Base-by-base conservation (phyloP, 2,113 vertebrate species). In the Arothron firmamentum region DNA sequence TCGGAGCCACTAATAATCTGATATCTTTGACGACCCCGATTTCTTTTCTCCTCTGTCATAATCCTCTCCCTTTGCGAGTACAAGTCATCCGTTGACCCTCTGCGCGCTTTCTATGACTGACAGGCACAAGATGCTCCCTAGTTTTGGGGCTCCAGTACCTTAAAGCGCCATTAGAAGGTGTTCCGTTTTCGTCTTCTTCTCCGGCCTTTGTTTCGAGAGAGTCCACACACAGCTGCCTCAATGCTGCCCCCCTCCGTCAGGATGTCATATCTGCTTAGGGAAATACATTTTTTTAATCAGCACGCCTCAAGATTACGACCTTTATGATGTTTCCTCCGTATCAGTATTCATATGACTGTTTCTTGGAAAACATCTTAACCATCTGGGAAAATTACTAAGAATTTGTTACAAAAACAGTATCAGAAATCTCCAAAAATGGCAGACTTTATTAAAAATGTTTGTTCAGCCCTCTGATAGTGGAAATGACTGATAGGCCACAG, bases 121-220 rank as follows among this genome's bases (percentile, higher is more conserved):
- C 59, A 53, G 25, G 34, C 34, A 61, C 14, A 20, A 61, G 54
- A 65, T 11, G 47, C 49, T 62, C 13, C 28, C 28, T 23, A 16
- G 8, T 65, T 65, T 81, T 71, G 49, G 75, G 63, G 60, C 45
- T 77, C 60, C 43, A 1, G n/a, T 60, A 23, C 43, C 43, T 41
- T 52, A 25, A 17, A 83, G 74, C 82, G 84, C 80, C 82, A 82
- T 83, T 86, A 28, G 59, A 72, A 62, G 69, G 14, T 59, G 76
- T 28, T 65, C 42, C 51, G 9, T 34, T 42, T n/a, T 0, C 8
- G 14, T 54, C 79, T 83, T 80, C 72, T 72, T 79, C 81, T 12
- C 10, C 1, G n/a, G 14, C 3, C 0, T 4, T 4, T 14, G 0
- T 20, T 47, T 18, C 9, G 25, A 11, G n/a, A 41, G 63, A n/a